A percentile compares a stretch with the other conserved stretches of the same genome.
phyloP scores from a whole-genome alignment of 2,797 vertebrate species.

The Mus caroli region DNA sequence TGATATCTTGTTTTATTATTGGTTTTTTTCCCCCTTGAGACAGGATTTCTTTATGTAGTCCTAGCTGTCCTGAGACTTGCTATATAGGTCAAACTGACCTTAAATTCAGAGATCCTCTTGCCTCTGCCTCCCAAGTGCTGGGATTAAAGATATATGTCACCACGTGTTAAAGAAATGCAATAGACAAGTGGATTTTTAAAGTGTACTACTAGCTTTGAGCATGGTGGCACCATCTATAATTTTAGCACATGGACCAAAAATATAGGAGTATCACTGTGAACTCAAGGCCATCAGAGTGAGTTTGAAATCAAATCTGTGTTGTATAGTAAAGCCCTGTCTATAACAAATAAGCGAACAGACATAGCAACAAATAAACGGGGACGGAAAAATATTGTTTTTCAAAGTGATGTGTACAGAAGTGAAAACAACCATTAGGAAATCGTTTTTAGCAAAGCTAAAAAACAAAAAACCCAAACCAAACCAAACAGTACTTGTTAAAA shows the following conservation, averaged over 20 bases:
- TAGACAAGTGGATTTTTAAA: not conserved
- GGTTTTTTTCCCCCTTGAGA: not conserved
- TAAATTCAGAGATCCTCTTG: not conserved
- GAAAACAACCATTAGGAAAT: not conserved
- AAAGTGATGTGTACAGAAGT: not conserved
- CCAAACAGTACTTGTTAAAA: not conserved
- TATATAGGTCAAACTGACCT: not conserved
- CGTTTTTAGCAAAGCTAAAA: not conserved
- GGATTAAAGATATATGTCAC: not conserved
- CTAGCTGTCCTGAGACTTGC: not conserved
- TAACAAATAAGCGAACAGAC: not conserved
- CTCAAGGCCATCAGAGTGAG: not conserved
- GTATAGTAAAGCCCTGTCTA: not conserved
- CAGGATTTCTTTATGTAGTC: not conserved
- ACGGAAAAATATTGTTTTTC: not conserved
- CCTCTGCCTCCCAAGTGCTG: not conserved
- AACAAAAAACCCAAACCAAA: too few relatives aligned
- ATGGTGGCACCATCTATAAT: not conserved
- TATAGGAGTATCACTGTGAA: not conserved
- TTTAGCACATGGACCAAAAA: not conserved
- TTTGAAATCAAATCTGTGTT: not conserved
- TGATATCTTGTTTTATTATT: not conserved
- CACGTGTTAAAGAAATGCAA: not conserved
- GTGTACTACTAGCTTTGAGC: not conserved
- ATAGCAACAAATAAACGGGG: not conserved